phyloP scores from a whole-genome alignment of 2,888 invertebrate species.

The Branchellion lobata region DNA sequence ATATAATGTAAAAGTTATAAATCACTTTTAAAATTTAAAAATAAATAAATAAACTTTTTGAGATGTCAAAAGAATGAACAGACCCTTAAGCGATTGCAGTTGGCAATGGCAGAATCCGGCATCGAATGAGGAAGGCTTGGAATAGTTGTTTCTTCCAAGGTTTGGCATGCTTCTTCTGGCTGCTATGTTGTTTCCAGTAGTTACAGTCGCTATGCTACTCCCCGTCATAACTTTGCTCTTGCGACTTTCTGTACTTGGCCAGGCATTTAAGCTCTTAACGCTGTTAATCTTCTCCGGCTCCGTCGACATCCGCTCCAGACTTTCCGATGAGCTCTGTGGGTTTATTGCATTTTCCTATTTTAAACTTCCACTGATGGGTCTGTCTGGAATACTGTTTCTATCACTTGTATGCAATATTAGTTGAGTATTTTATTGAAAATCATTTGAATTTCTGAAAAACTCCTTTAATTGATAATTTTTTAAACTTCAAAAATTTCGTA shows the following conservation, averaged over 20 bases:
- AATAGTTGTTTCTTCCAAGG: slow-evolving; percentile 4
- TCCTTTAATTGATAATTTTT: background rate
- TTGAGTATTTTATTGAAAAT: no score
- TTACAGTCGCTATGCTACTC: background rate
- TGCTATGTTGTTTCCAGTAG: background rate
- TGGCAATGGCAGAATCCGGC: background rate
- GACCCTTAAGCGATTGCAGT: background rate
- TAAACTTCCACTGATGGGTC: no score
- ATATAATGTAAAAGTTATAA: no score
- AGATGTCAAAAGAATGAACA: no score
- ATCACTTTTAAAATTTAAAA: background rate
- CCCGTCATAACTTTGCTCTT: background rate
- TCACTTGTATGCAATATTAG: no score
- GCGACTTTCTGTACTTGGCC: background rate
- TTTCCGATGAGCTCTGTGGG: slow-evolving; percentile 7
- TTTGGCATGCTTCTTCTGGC: slow-evolving; percentile 32
- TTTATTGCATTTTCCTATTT: background rate
- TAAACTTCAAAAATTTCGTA: no score
- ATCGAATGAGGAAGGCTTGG: background rate
- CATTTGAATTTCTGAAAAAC: background rate
- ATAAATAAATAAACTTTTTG: background rate
- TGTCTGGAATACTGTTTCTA: no score
- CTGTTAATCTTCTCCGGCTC: background rate
- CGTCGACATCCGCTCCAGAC: background rate
- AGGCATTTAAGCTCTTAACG: slow-evolving; percentile 13